Evolutionary conservation across 2,113 vertebrate genomes (phyloP).

Genomic region (Lontra canadensis): DNA sequence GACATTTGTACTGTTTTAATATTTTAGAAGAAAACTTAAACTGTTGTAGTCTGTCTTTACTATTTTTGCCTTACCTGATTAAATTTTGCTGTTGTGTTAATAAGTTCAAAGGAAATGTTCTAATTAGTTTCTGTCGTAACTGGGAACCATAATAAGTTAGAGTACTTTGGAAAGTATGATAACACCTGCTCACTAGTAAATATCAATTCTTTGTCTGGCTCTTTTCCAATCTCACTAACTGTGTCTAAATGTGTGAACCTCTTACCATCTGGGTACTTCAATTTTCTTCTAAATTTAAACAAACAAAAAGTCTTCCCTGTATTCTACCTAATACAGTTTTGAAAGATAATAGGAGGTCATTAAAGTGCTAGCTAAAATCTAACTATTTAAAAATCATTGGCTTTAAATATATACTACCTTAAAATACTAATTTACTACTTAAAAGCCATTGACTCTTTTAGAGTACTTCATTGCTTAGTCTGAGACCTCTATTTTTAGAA

Average conservation of each 20-base stretch:
- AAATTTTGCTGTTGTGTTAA: conserved; percentile 30
- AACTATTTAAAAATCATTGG: neutral
- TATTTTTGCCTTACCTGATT: conserved; percentile 33
- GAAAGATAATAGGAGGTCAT: conserved; percentile 13
- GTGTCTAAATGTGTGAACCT: conserved; percentile 22
- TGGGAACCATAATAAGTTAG: neutral
- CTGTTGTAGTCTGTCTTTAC: neutral
- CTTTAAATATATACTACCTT: conserved; percentile 28
- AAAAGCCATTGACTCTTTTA: conserved; percentile 9
- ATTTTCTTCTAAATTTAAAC: neutral
- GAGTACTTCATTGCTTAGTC: neutral
- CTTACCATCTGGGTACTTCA: conserved; percentile 35
- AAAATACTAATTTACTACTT: conserved; percentile 8
- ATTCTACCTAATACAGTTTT: conserved; percentile 13
- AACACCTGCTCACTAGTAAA: neutral
- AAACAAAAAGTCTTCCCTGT: neutral
- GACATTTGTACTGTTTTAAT: neutral
- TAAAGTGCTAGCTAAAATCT: conserved; percentile 45
- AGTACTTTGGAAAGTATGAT: conserved; percentile 28
- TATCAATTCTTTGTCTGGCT: neutral
- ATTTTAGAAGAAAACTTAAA: conserved; percentile 10
- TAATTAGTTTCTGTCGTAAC: conserved; percentile 46
- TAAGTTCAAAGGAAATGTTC: conserved; percentile 48
- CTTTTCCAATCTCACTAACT: neutral
- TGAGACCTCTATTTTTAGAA: conserved; percentile 39